phyloP scores from a whole-genome alignment of 2,797 vertebrate genomes.

The Acropternis orthonyx region DNA sequence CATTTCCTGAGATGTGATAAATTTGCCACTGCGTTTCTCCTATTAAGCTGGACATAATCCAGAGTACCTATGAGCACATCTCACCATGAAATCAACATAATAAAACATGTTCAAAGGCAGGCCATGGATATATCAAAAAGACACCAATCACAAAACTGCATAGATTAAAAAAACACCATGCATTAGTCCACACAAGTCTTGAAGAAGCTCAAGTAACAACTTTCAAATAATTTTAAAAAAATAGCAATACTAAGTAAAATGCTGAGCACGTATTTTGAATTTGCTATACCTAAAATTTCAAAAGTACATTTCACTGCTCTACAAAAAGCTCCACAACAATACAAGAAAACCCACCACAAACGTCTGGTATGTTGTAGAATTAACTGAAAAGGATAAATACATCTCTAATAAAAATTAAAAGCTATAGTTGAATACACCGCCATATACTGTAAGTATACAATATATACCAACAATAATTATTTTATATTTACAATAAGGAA shows the following conservation, averaged over 20 bases:
- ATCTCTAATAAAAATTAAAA: not conserved
- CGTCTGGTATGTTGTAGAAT: not conserved
- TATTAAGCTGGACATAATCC: not conserved
- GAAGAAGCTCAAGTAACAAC: not conserved
- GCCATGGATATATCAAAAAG: not conserved
- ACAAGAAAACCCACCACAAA: not conserved
- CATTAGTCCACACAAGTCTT: not conserved
- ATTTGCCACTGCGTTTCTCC: conserved; percentile 14
- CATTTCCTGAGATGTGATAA: conserved; percentile 23
- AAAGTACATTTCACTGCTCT: not conserved
- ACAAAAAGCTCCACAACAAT: not conserved
- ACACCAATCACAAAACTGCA: not conserved
- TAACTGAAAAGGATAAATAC: not conserved
- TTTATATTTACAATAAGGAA: not conserved
- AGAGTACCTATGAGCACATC: not conserved
- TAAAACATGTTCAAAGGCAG: not conserved
- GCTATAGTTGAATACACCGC: not conserved
- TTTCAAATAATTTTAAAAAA: not conserved
- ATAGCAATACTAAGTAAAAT: not conserved
- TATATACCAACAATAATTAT: not conserved
- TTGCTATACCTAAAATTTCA: not conserved
- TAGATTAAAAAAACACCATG: not conserved
- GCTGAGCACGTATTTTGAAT: not conserved
- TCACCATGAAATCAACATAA: not conserved
- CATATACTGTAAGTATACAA: not conserved